Evolutionary conservation across 2,888 invertebrate genomes (phyloP).

Genomic region (Lasioglossum leucozonium): DNA sequence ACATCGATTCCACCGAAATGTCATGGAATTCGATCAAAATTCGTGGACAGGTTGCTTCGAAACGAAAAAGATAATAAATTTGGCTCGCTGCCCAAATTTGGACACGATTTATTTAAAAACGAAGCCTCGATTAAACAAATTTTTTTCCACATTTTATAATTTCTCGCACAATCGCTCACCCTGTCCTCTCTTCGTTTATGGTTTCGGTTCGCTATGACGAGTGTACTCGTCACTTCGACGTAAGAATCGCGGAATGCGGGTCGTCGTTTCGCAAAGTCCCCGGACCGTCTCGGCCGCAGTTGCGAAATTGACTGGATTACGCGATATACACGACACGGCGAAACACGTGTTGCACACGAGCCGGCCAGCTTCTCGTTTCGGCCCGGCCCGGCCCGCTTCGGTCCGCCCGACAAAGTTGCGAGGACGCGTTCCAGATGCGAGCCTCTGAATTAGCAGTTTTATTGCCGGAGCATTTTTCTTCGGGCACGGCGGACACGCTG

Average conservation of each 20-base stretch:
- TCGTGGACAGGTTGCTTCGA: no score
- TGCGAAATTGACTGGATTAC: slow-evolving; percentile 45
- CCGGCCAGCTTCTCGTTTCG: slow-evolving; percentile 16
- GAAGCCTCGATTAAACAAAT: background rate
- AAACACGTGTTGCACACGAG: slow-evolving; percentile 42
- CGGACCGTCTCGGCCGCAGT: slow-evolving; percentile 26
- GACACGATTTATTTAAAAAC: background rate
- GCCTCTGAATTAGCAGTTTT: slow-evolving; percentile 63
- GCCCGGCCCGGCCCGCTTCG: slow-evolving; percentile 26
- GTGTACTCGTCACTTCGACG: background rate
- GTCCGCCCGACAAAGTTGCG: slow-evolving; percentile 33
- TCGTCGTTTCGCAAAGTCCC: slow-evolving; percentile 54
- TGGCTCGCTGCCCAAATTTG: no score
- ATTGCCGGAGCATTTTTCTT: slow-evolving; percentile 58
- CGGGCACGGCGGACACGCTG: slow-evolving; percentile 30
- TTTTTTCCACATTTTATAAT: no score
- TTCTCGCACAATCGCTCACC: no score
- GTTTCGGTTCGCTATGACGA: background rate
- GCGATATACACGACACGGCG: slow-evolving; percentile 7
- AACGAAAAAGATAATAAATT: no score
- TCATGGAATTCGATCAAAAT: background rate
- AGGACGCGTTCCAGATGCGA: slow-evolving; percentile 63
- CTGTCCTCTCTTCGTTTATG: no score
- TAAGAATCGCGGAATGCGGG: background rate
- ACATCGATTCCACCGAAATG: background rate